Evolutionary conservation across 2,797 vertebrate species (phyloP).

Genomic region (Enteromius treurensis): DNA sequence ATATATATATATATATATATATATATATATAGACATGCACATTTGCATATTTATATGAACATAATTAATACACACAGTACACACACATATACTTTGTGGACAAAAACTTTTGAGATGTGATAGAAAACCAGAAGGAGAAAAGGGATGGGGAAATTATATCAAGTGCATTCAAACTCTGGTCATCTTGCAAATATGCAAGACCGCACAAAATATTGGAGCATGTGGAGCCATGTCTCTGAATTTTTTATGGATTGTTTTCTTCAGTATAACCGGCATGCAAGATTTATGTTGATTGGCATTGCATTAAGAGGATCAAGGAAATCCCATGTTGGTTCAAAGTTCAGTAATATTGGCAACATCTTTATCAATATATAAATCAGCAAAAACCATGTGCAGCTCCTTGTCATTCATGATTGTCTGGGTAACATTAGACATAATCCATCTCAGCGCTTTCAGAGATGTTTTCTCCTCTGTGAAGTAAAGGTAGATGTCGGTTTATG

Average conservation of each 20-base stretch:
- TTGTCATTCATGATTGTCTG: not conserved
- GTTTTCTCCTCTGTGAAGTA: conserved; percentile 26
- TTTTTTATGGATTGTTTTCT: conserved; percentile 34
- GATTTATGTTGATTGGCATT: conserved; percentile 38
- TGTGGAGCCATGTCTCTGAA: not conserved
- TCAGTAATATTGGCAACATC: conserved; percentile 10
- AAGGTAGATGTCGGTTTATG: conserved; percentile 30
- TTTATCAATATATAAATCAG: conserved; percentile 5
- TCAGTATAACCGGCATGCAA: conserved; percentile 7
- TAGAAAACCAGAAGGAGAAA: not conserved
- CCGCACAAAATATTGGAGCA: not conserved
- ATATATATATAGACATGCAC: too few relatives aligned
- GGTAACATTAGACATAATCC: not conserved
- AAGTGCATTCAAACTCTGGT: not conserved
- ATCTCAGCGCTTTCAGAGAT: conserved; percentile 14
- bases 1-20: too few relatives aligned
- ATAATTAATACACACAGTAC: too few relatives aligned
- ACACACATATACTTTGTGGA: too few relatives aligned
- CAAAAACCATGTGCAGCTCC: not conserved
- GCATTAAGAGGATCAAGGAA: conserved; percentile 8
- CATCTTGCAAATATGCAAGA: conserved; percentile 26
- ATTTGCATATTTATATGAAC: too few relatives aligned
- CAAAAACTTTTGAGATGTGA: not conserved
- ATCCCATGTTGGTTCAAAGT: conserved; percentile 9
- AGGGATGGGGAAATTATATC: not conserved